A percentile compares a stretch with the other conserved stretches of the same genome.
phyloP scores from a whole-genome alignment of 2,797 vertebrate genomes.

The Acropternis orthonyx region DNA sequence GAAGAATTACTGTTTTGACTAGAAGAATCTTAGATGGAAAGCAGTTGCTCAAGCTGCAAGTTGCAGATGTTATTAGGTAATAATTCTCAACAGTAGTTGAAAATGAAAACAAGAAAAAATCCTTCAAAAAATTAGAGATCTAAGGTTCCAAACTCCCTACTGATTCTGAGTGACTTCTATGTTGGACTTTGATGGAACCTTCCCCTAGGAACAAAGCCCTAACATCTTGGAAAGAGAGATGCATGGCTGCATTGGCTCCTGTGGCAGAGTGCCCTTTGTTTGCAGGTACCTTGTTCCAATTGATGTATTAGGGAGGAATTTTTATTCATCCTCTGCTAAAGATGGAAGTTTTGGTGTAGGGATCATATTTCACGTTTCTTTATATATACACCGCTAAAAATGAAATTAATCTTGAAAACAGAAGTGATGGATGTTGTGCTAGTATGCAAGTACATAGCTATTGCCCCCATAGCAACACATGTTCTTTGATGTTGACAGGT shows the following conservation, averaged over 20 bases:
- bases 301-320: not conserved
- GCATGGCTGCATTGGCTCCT: accelerated
- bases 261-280: not conserved
- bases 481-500: conserved; percentile 48
- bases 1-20: not conserved
- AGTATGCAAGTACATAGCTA: not conserved
- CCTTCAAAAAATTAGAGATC: not conserved
- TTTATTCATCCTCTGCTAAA: not conserved
- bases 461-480: not conserved
- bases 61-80: not conserved
- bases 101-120: not conserved
- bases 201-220: accelerated
- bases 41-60: not conserved
- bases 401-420: not conserved
- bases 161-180: not conserved
- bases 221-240: not conserved
- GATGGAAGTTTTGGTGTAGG: not conserved
- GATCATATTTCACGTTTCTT: not conserved
- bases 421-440: not conserved
- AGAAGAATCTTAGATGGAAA: not conserved
- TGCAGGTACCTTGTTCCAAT: not conserved
- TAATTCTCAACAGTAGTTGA: accelerated
- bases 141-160: not conserved
- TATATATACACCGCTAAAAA: not conserved
- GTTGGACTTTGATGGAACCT: not conserved